phyloP scores from a whole-genome alignment of 2,113 vertebrate genomes.

The Pavo muticus region DNA sequence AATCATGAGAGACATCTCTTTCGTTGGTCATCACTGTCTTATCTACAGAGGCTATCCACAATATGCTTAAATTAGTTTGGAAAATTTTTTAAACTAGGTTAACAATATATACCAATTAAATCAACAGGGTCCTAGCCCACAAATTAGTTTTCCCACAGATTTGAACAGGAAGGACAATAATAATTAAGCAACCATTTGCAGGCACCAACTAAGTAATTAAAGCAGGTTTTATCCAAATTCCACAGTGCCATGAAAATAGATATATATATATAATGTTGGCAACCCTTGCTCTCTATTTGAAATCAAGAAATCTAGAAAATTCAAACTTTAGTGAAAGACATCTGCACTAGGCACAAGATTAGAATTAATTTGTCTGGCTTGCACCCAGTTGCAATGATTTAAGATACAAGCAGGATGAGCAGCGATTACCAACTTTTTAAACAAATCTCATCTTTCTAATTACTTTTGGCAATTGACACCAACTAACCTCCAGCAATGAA shows the following conservation, averaged over 20 bases:
- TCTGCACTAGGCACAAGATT: background rate
- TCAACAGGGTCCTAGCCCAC: background rate
- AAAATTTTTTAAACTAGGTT: background rate
- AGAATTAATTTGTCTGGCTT: background rate
- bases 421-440: background rate
- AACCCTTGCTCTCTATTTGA: background rate
- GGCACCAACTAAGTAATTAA: background rate
- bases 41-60: background rate
- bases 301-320: background rate
- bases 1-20: background rate
- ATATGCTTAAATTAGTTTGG: background rate
- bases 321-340: background rate
- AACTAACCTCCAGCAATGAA: background rate
- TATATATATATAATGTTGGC: background rate
- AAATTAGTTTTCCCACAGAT: background rate
- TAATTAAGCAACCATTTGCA: background rate
- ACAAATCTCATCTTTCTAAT: background rate
- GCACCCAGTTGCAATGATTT: background rate
- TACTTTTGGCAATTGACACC: background rate
- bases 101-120: background rate
- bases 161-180: background rate
- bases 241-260: background rate
- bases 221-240: background rate
- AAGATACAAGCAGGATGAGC: background rate
- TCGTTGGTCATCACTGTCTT: background rate